Evolutionary conservation across 2,797 vertebrate species (phyloP), one percentile per base, ranked within the genome.

Genomic region (Siniperca undulata): DNA sequence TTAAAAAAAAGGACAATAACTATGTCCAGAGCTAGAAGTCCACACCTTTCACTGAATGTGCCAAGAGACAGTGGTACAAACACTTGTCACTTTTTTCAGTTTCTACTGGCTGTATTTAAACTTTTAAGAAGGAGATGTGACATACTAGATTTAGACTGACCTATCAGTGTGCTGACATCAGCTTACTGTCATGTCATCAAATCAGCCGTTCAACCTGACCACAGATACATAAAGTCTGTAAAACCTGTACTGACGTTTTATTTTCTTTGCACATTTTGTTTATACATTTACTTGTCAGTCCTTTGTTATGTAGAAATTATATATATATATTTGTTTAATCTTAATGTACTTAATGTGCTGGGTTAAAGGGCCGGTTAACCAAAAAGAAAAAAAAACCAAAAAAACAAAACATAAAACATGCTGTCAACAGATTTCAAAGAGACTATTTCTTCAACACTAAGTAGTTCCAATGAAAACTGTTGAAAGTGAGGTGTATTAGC

Each of bases 61-160:
- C 91, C 90, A 86, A 86, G 30, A 84, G 73, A 87, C 77, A 64
- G 58, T 36, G 30, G 17, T 67, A 81, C 44, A 42, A 81, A 78
- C 62, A 72, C 67, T 34, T 11, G 68, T 76, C 80, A 74, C 40
- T 55, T 14, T 40, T 64, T 61, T 46, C 58, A 53, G 36, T 58
- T 75, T 82, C 24, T 36, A 19, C 53, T 34, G 42, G 60, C 40
- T 77, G 70, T 36, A 14, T 64, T 61, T 24, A 64, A 56, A 42
- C 55, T 1, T 20, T 40, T 10, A 22, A 38, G 56, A 11, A 36
- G 34, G 59, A 40, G 19, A 64, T 46, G 24, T n/a, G 14, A 52
- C 6, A 17, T 22, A 12, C 20, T 46, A n/a, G 24, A 56, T 55
- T 36, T 62, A 50, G 42, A 50, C 22, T 20, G 7, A 60, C 10